Evolutionary conservation across 2,797 vertebrate genomes (phyloP).

Genomic region (Manis pentadactyla): DNA sequence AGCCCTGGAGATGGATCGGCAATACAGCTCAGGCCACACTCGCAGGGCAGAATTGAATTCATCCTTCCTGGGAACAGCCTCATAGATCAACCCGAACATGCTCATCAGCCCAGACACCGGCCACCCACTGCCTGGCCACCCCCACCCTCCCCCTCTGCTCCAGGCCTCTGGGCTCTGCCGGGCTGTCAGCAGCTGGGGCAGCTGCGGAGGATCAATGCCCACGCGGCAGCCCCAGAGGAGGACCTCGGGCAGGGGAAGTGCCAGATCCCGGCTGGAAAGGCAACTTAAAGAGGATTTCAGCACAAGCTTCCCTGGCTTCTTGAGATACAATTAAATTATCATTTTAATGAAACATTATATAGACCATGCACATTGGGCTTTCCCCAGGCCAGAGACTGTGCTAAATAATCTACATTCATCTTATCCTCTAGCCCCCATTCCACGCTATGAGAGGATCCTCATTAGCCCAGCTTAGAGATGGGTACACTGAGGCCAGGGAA

Average conservation of each 20-base stretch:
- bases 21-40: not conserved
- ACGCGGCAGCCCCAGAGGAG: too few species aligned
- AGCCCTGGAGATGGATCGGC: conserved; percentile 53
- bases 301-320: not conserved
- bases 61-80: not conserved
- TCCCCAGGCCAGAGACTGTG: fast-evolving
- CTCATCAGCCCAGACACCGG: not conserved
- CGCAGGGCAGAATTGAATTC: conserved; percentile 46
- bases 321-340: not conserved
- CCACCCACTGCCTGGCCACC: not conserved
- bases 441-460: fast-evolving
- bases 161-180: not conserved
- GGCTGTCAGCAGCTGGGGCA: fast-evolving
- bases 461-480: not conserved
- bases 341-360: not conserved
- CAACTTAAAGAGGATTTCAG: not conserved
- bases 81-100: not conserved
- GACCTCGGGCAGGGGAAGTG: not conserved
- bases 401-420: fast-evolving
- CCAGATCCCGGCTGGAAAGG: not conserved
- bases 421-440: fast-evolving
- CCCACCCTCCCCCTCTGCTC: fast-evolving
- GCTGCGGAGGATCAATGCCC: fast-evolving
- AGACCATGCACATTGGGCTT: fast-evolving
- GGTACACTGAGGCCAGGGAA: not conserved